Conservation (phyloP, 2,888 invertebrate species). For the Drosophila colorata region DNA sequence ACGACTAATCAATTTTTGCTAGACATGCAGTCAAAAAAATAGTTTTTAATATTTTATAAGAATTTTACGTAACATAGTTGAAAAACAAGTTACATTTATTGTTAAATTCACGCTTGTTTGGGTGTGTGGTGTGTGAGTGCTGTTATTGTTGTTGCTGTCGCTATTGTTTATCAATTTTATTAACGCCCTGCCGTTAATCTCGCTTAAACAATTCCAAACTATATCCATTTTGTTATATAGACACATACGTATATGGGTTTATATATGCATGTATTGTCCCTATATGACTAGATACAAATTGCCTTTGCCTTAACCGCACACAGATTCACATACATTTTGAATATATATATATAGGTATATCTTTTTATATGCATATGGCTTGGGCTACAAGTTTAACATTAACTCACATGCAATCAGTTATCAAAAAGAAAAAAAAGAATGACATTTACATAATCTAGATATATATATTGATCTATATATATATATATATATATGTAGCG, state of each 20-base stretch:
- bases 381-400: constrained; percentile 4
- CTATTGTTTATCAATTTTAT: constrained; percentile 20
- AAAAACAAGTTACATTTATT: constrained; percentile 41
- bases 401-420: constrained; percentile 19
- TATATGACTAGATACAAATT: constrained; percentile 68
- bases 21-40: constrained; percentile 19
- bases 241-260: constrained; percentile 10
- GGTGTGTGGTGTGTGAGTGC: constrained; percentile 15
- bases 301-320: constrained; percentile 10
- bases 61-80: background rate
- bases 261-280: constrained; percentile 23
- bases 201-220: constrained; percentile 22
- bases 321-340: constrained; percentile 12
- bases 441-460: constrained; percentile 8
- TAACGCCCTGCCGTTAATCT: constrained; percentile 18
- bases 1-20: constrained; percentile 10
- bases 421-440: background rate
- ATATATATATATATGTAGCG: background rate
- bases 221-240: constrained; percentile 11
- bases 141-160: constrained; percentile 15
- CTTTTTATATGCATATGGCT: background rate
- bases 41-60: background rate
- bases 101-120: constrained; percentile 41
- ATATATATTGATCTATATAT: constrained; percentile 12
- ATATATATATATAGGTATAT: constrained; percentile 2